Percentiles rank a stretch among this genome's conserved stretches.
These are phyloP conservation scores for Nemotelus nigrinus DNA, from an alignment of 2,888 invertebrate genomes.

Conservation along the genomic window DNA sequence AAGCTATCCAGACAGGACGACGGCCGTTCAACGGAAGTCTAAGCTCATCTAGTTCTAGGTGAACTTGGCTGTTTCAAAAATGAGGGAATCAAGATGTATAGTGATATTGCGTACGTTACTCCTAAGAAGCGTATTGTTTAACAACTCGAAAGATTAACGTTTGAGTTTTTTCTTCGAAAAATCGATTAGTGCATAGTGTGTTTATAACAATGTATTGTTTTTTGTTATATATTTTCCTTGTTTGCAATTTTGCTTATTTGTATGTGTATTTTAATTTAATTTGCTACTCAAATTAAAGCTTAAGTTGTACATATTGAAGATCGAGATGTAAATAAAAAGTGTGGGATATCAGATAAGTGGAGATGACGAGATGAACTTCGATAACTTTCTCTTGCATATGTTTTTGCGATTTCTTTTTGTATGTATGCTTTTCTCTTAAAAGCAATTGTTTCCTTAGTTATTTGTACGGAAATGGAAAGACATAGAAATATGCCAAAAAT, in stretches of 20 bases:
- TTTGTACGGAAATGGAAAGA: conserved; percentile 21
- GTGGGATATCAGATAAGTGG: not conserved
- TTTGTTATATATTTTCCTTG: not conserved
- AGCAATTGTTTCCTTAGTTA: not conserved
- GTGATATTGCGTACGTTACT: conserved; percentile 25
- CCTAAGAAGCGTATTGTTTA: not conserved
- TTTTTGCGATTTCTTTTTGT: conserved; percentile 25
- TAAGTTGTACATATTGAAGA: conserved; percentile 19
- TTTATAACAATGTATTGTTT: conserved; percentile 4
- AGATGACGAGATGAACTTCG: conserved; percentile 6
- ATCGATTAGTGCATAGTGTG: conserved; percentile 9
- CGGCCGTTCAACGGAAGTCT: conserved; percentile 64
- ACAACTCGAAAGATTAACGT: not conserved
- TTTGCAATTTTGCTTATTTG: conserved; percentile 10
- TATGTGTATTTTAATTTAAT: conserved; percentile 34
- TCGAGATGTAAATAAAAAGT: conserved; percentile 5
- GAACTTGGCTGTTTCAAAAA: not conserved
- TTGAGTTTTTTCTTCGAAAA: conserved; percentile 1
- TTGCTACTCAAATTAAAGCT: conserved; percentile 1
- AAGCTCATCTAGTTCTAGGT: conserved; percentile 38
- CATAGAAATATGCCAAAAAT: conserved; percentile 35
- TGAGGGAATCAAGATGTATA: conserved; percentile 24
- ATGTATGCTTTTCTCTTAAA: conserved; percentile 5
- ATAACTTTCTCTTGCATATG: not conserved
- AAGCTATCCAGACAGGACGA: conserved; percentile 69